These are phyloP conservation scores for Silurus aristotelis DNA, from an alignment of 2,797 vertebrate species.

Conservation along the genomic window DNA sequence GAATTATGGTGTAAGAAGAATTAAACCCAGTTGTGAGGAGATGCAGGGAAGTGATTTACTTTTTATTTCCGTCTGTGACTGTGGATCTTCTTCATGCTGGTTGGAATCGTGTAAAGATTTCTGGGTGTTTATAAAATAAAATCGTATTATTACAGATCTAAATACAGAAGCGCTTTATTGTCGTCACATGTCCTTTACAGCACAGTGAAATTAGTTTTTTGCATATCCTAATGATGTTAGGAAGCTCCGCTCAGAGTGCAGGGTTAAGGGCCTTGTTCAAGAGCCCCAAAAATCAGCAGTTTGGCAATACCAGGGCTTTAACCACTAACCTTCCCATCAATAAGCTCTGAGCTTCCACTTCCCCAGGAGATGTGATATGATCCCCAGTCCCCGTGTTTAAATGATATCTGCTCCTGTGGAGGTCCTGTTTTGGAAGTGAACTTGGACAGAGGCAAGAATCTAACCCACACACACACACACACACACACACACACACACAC, in stretches of 20 bases:
- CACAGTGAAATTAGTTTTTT: too few relatives aligned
- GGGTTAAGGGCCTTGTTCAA: too few relatives aligned
- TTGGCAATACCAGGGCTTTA: too few relatives aligned
- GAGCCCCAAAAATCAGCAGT: too few relatives aligned
- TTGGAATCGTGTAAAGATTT: too few relatives aligned
- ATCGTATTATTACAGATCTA: neutral
- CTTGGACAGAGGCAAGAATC: slow-evolving; percentile 24
- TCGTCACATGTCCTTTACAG: too few relatives aligned
- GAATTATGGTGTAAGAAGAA: neutral
- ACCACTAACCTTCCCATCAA: too few relatives aligned
- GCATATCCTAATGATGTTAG: too few relatives aligned
- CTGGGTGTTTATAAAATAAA: neutral
- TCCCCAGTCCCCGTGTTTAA: neutral
- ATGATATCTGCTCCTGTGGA: neutral
- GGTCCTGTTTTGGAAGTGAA: neutral
- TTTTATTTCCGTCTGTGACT: neutral
- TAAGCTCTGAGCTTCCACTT: too few relatives aligned
- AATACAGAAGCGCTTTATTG: neutral
- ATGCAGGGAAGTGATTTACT: neutral
- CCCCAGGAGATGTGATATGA: too few relatives aligned
- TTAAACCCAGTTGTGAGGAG: neutral
- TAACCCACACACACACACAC: slow-evolving; percentile 22
- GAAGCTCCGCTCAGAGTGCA: too few relatives aligned
- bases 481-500: too few relatives aligned
- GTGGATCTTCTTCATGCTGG: neutral